Conservation (phyloP, 2,797 vertebrate genomes). For the Podargus strigoides region DNA sequence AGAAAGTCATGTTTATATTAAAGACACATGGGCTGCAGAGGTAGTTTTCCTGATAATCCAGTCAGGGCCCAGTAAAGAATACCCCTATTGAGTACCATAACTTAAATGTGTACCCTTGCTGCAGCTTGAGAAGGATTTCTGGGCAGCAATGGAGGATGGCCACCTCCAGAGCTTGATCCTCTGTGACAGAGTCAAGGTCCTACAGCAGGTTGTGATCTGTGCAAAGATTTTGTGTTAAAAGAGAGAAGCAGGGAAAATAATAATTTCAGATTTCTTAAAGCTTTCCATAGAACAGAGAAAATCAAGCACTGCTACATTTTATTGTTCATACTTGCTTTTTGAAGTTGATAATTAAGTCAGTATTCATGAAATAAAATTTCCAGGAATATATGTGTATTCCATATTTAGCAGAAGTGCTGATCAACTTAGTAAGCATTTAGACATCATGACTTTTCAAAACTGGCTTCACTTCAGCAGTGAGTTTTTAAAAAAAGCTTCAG, state of each 20-base stretch:
- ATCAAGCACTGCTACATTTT: background rate
- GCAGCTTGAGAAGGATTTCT: background rate
- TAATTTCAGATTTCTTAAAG: background rate
- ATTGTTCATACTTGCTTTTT: background rate
- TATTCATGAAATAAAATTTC: background rate
- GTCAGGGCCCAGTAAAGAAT: background rate
- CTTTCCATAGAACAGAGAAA: background rate
- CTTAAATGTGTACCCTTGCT: background rate
- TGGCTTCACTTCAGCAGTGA: background rate
- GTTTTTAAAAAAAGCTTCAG: background rate
- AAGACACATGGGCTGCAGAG: background rate
- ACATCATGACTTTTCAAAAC: background rate
- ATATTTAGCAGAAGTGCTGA: background rate
- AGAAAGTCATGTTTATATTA: background rate
- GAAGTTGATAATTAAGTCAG: background rate
- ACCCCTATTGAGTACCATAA: accelerated
- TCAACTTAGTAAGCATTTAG: background rate
- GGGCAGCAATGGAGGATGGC: background rate
- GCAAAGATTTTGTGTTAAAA: background rate
- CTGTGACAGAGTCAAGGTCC: background rate
- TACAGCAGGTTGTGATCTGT: background rate
- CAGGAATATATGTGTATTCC: background rate
- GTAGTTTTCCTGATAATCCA: background rate
- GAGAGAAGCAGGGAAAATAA: background rate
- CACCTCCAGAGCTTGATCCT: background rate